These are phyloP conservation scores for Lissonota sp. DNA, from an alignment of 2,888 invertebrate genomes.

Conservation along the genomic window DNA sequence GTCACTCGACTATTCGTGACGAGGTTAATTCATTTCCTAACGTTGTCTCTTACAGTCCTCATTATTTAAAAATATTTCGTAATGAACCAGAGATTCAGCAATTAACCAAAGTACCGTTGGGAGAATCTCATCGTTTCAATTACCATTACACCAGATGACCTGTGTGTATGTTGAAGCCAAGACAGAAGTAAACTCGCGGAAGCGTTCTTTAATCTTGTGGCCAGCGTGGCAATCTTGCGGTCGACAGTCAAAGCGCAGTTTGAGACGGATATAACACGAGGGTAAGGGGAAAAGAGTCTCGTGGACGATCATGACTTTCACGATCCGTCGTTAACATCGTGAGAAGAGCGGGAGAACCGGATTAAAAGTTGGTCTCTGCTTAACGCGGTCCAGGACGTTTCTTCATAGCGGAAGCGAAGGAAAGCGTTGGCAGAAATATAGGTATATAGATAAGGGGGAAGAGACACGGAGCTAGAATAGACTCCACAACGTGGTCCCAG, in stretches of 20 bases:
- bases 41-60: no score
- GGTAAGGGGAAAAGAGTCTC: slow-evolving; percentile 27
- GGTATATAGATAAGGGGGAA: background rate
- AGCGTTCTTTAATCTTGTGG: slow-evolving; percentile 47
- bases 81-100: slow-evolving; percentile 7
- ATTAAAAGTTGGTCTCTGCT: slow-evolving; percentile 62
- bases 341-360: slow-evolving; percentile 40
- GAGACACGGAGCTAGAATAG: slow-evolving; percentile 2
- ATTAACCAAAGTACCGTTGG: slow-evolving; percentile 33
- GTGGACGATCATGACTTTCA: slow-evolving; percentile 52
- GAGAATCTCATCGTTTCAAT: slow-evolving; percentile 41
- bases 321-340: slow-evolving; percentile 59
- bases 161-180: background rate
- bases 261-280: slow-evolving; percentile 7
- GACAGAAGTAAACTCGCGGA: slow-evolving; percentile 26
- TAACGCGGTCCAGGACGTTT: slow-evolving; percentile 35
- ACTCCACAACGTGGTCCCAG: no score
- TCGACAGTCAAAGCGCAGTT: slow-evolving; percentile 24
- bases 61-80: no score
- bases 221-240: slow-evolving; percentile 18
- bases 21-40: no score
- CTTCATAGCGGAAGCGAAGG: slow-evolving; percentile 36
- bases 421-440: background rate
- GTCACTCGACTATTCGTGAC: no score
- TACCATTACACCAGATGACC: background rate